Evolutionary conservation across 2,113 vertebrate genomes (phyloP).

Genomic region (Phyllostomus discolor): DNA sequence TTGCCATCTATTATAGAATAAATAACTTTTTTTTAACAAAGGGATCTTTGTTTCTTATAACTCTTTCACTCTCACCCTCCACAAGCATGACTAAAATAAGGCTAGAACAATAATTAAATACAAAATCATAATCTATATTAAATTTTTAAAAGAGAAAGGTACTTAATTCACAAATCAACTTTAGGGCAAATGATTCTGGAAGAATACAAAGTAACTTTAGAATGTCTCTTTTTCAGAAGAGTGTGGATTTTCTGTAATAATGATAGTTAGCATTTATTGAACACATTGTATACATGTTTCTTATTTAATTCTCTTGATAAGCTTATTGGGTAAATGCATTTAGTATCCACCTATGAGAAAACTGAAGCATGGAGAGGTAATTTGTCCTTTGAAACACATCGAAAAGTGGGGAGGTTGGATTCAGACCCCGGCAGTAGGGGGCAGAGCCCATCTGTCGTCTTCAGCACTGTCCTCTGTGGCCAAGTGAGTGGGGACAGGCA

Average conservation of each 20-base stretch:
- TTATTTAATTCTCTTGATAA: neutral
- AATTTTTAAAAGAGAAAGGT: neutral
- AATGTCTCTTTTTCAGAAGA: neutral
- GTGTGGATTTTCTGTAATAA: neutral
- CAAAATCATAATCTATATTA: neutral
- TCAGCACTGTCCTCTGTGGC: neutral
- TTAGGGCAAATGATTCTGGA: neutral
- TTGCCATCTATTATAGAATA: neutral
- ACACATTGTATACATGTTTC: neutral
- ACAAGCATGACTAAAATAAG: neutral
- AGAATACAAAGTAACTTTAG: neutral
- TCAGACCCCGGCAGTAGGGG: neutral
- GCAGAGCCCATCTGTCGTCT: accelerated
- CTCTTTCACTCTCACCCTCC: neutral
- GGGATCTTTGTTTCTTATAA: neutral
- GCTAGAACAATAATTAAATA: neutral
- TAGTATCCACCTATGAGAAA: neutral
- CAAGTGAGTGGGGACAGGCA: accelerated
- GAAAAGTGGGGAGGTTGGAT: too few species aligned
- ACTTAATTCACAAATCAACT: neutral
- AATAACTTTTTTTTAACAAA: neutral
- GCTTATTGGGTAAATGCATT: neutral
- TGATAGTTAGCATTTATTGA: neutral
- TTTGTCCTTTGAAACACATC: neutral
- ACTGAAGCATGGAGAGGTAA: neutral